Evolutionary conservation across 2,797 vertebrate species (phyloP).

Genomic region (Onychomys leucogaster): DNA sequence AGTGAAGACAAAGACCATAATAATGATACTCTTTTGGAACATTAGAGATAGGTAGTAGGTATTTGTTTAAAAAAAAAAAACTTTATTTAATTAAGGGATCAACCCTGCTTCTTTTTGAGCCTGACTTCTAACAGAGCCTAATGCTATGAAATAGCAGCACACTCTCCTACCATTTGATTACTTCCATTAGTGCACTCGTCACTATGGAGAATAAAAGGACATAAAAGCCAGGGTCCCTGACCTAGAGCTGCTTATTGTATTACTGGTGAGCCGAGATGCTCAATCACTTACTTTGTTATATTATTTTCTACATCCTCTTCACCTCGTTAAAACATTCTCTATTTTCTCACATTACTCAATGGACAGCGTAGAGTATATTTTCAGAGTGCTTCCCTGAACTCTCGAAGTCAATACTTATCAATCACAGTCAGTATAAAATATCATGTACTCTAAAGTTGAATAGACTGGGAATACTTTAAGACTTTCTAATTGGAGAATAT

Average conservation of each 20-base stretch:
- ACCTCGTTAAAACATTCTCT: background rate
- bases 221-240: constrained; percentile 10
- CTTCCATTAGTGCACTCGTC: constrained; percentile 38
- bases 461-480: background rate
- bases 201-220: constrained; percentile 49
- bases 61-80: constrained; percentile 18
- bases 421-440: background rate
- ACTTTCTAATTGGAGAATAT: background rate
- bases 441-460: background rate
- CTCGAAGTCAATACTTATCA: background rate
- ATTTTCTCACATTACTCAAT: constrained; percentile 32
- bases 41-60: background rate
- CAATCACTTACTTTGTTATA: background rate
- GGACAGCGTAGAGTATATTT: background rate
- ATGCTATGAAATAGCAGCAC: constrained; percentile 44
- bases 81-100: constrained; percentile 47
- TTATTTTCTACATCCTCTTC: background rate
- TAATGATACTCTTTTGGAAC: background rate
- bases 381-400: background rate
- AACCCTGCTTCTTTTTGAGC: constrained; percentile 20
- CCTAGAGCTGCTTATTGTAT: constrained; percentile 1
- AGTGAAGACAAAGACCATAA: constrained; percentile 13
- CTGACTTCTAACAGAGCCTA: constrained; percentile 43
- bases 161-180: constrained; percentile 3
- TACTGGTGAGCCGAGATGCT: constrained; percentile 14